Base-by-base conservation (phyloP, 2,888 invertebrate genomes). In the Cantharis lateralis region DNA sequence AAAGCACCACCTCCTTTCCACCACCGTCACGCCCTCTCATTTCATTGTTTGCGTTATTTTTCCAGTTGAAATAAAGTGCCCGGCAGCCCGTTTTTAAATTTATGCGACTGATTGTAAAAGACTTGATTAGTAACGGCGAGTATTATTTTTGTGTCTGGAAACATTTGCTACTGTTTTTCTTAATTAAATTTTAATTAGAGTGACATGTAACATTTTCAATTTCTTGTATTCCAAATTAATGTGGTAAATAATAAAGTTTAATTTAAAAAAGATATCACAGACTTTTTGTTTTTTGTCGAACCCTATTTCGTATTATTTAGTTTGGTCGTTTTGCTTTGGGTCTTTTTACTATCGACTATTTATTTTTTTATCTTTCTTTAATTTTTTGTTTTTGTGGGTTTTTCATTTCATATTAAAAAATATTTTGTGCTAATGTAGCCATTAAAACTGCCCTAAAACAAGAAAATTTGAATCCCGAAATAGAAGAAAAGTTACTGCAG, bases 371-470 rank as follows among this genome's bases (percentile, higher is more conserved):
- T 20, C 20, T 70, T 32, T 72, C 62, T 61, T 66, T 68, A 18
- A 16, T 72, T 32, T 69, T 20, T 28, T n/a, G 68, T 32, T 70
- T 74, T 77, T 72, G 69, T 24, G 20, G 63, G 70, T 63, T 73
- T 78, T 79, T 79, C 68, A 64, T 77, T 72, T 72, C 70, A 64
- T 69, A 15, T 18, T 75, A 64, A 74, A 72, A 64, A 70, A 74
- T 79, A 74, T 78, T 68, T 70, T 63, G 62, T 68, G 20, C 72
- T 71, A 80, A 89, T 90, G 74, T 90, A 96, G 97, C 97, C 13
- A 96, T 98, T 83, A 94, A 95, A 88, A 96, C 95, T 87, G 97
- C 96, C n/a, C 89, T 98, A 78, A 95, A 95, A 88, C 95, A 96
- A 88, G 96, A 96, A 84, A 96, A 96, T 87, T 90, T 97, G 20